Evolutionary conservation across 2,113 vertebrate genomes (phyloP), one percentile per base, ranked within the genome.

Genomic region (Salvelinus fontinalis): DNA sequence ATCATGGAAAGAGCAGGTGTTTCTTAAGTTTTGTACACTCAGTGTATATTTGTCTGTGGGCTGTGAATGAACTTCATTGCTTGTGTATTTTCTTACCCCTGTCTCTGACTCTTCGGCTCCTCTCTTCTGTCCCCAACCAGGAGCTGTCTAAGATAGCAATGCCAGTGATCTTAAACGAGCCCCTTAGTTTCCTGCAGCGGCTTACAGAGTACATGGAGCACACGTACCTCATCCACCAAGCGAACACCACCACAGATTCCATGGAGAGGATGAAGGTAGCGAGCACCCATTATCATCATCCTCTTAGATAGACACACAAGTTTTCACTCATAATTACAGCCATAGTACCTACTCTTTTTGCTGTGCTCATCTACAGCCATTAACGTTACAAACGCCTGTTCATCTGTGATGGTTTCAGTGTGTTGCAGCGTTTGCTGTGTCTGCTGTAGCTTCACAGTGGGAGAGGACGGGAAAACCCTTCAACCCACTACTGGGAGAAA

Each of bases 71-170:
- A 97, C 90, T 96, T 99, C 94, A 96, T n/a, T 60, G 59, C 59
- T 60, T 60, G n/a, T 62, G 51, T 54, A 16, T 18, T 54, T 62
- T 4, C 99, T 92, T 96, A 97, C n/a, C 34, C 2, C 67, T 83
- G 51, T 18, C 73, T 16, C 2, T 0, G 8, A 29, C 87, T 60
- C 18, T 18, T 34, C 67, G n/a, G 6, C 57, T 34, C 16, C 14
- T 74, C 67, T 84, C 75, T 67, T n/a, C 7, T 31, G 27, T 14
- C 16, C 1, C 65, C 31, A 18, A 59, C 29, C 86, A 99, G 98
- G 97, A 99, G 86, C 27, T 99, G 65, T 99, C 98, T 39, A 99
- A 99, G 94, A 99, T 99, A 86, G 97, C 98, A 27, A 99, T 99
- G 98, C 98, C 98, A 0, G 96, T 99, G 29, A 93, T 97, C 78